Evolutionary conservation across 2,797 vertebrate genomes (phyloP), one percentile per base, ranked within the genome.

Genomic region (Alosa sapidissima): DNA sequence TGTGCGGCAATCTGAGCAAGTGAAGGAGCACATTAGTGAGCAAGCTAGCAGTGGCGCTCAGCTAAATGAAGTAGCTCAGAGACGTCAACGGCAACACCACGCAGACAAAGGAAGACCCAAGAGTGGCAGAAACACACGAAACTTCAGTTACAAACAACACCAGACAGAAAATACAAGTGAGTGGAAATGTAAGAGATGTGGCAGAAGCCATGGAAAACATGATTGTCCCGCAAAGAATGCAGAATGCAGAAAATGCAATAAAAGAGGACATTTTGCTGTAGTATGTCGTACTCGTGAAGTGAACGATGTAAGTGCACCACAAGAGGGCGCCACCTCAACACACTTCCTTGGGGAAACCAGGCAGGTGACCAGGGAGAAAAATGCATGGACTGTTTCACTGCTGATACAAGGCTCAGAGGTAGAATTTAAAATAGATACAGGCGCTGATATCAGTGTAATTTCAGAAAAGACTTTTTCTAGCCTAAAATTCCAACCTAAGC

Each of bases 401-500:
- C 36, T 3, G 5, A 81, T 81, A 21, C 47, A 4, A 4, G 47
- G 8, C 47, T 4, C 47, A 4, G 47, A 4, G 47, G 47, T 48
- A 8, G 54, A 81, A 13, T 85, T 82, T 51, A 82, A 85, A 45
- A 85, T 81, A 33, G 49, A 58, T 36, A 84, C 49, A 19, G 83
- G 65, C 1, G 24, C 81, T 2, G 84, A 85, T 47, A 51, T 48
- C 72, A 84, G 24, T 48, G 28, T 28, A 28, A 28, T 82, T 52
- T 86, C 83, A 52, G 83, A 81, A 28, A 65, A 81, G 21, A 78
- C 85, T 2, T 84, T 81, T 9, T 14, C 11, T 1, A 33, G 16
- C 13, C 16, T 87, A 45, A 82, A 84, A 48, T 21, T 78, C 41
- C 81, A 72, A 36, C 62, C 60, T 13, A 47, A 72, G 21, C 62